phyloP scores from a whole-genome alignment of 2,888 invertebrate genomes.

The Macaria notata region DNA sequence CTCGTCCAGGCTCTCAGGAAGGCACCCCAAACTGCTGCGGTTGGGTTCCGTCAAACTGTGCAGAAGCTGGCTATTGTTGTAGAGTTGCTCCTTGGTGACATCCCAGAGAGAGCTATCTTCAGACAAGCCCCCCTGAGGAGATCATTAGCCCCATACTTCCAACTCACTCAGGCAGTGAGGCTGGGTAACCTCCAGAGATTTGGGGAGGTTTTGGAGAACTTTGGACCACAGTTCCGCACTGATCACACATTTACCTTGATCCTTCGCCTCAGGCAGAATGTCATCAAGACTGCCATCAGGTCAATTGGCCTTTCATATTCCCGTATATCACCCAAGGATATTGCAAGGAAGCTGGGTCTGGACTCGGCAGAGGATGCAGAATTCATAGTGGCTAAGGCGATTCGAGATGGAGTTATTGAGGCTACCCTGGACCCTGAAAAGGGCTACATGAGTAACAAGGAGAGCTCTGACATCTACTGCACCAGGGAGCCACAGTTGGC shows the following conservation, averaged over 20 bases:
- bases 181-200: conserved; percentile 97
- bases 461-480: conserved; percentile 97
- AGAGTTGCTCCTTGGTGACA: conserved; percentile 97
- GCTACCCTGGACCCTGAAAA: conserved; percentile 97
- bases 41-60: conserved; percentile 98
- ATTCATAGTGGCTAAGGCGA: conserved; percentile 99
- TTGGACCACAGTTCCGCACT: conserved; percentile 93
- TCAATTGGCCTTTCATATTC: conserved; percentile 98
- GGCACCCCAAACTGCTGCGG: conserved; percentile 98
- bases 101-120: conserved; percentile 98
- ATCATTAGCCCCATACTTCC: conserved; percentile 97
- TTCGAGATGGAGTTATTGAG: conserved; percentile 99
- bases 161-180: conserved; percentile 97
- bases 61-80: conserved; percentile 97
- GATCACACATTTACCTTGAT: conserved; percentile 99
- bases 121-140: conserved; percentile 94
- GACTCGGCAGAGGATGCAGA: conserved; percentile 99
- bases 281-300: conserved; percentile 98
- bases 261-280: conserved; percentile 97
- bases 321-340: conserved; percentile 96
- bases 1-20: conserved; percentile 97
- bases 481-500: conserved; percentile 97
- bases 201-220: conserved; percentile 95
- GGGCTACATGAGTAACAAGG: conserved; percentile 98
- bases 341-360: conserved; percentile 95